Evolutionary conservation across 2,888 invertebrate genomes (phyloP).

Genomic region (Machimus atricapillus): DNA sequence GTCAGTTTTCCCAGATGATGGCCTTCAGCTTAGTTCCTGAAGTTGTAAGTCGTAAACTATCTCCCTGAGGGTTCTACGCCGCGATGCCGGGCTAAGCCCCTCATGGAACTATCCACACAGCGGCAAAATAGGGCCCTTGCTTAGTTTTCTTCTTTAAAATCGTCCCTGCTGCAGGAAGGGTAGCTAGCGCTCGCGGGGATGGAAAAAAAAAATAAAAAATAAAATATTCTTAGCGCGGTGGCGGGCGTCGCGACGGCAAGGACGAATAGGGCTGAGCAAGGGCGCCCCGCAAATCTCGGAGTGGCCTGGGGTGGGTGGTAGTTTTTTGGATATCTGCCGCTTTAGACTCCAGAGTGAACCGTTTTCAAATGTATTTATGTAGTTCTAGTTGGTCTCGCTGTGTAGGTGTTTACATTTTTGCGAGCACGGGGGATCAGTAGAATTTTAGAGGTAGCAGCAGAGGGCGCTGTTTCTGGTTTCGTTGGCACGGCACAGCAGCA

Average conservation of each 20-base stretch:
- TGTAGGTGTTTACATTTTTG: slow-evolving; percentile 40
- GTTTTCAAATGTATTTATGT: slow-evolving; percentile 31
- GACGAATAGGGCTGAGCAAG: background rate
- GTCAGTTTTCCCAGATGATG: slow-evolving; percentile 27
- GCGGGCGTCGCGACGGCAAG: background rate
- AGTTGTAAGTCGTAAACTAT: slow-evolving; percentile 30
- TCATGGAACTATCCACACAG: background rate
- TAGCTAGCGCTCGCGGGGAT: background rate
- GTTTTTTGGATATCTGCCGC: slow-evolving; percentile 27
- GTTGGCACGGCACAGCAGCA: background rate
- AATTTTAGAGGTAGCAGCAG: slow-evolving; percentile 30
- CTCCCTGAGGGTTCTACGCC: background rate
- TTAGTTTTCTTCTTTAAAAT: slow-evolving; percentile 12
- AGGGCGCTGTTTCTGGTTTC: background rate
- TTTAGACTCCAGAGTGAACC: slow-evolving; percentile 22
- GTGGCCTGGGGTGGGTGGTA: slow-evolving; percentile 16
- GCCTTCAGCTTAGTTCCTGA: slow-evolving; percentile 23
- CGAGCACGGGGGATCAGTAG: slow-evolving; percentile 36
- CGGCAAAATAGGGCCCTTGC: background rate
- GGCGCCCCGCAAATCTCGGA: background rate
- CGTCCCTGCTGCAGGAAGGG: background rate
- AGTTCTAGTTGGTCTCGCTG: slow-evolving; percentile 29
- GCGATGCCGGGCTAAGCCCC: slow-evolving; percentile 4
- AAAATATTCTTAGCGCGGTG: background rate
- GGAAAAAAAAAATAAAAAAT: background rate